Conservation (phyloP, 2,113 vertebrate species). For the Meriones unguiculatus region DNA sequence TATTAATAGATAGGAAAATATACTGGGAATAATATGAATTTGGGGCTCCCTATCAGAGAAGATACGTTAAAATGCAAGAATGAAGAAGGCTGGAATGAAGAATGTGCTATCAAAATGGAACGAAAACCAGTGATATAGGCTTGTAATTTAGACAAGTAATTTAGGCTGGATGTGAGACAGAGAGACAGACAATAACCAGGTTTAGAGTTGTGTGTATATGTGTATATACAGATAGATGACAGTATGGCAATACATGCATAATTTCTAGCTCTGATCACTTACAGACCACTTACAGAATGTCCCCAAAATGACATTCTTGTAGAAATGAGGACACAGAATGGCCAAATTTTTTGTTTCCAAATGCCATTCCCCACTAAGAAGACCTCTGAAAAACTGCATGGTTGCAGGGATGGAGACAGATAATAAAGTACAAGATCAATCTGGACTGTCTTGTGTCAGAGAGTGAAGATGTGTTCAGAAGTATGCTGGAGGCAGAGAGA, state of each 20-base stretch:
- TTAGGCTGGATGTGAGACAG: neutral
- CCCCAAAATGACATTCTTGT: neutral
- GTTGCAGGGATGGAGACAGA: neutral
- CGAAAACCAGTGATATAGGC: neutral
- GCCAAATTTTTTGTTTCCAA: neutral
- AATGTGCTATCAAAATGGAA: neutral
- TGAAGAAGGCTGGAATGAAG: neutral
- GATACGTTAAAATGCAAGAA: neutral
- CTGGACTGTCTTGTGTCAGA: neutral
- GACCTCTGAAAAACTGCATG: neutral
- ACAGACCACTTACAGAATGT: neutral
- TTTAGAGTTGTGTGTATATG: neutral
- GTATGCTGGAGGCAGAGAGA: neutral
- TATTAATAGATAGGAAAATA: neutral
- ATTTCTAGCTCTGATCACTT: neutral
- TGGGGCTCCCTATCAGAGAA: neutral
- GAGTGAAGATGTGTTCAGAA: neutral
- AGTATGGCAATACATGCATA: neutral
- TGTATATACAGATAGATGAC: neutral
- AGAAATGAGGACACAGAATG: neutral
- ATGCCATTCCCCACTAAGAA: neutral
- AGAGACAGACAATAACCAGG: neutral
- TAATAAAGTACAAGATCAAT: constrained; percentile 9
- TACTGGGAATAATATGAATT: neutral
- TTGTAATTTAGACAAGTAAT: neutral